These are phyloP conservation scores for Arctocebus calabarensis DNA, from an alignment of 2,797 vertebrate species.

Conservation along the genomic window DNA sequence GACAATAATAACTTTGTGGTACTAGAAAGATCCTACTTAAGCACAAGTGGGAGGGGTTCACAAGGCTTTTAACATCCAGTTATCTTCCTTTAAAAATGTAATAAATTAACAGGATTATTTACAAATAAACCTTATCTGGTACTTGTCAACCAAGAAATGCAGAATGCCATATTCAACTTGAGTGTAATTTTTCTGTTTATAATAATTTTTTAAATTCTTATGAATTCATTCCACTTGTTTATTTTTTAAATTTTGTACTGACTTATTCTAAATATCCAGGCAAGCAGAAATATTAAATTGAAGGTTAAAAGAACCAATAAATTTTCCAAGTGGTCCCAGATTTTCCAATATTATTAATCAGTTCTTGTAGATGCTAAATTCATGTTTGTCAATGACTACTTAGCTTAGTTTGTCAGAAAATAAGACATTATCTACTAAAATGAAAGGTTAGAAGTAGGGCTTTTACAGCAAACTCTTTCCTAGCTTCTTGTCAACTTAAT, in stretches of 20 bases:
- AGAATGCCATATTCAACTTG: slow-evolving; percentile 13
- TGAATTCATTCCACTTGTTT: neutral
- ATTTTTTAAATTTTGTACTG: neutral
- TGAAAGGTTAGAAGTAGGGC: neutral
- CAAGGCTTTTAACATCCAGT: slow-evolving; percentile 25
- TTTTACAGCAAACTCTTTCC: slow-evolving; percentile 6
- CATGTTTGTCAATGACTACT: neutral
- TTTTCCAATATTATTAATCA: neutral
- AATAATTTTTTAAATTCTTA: neutral
- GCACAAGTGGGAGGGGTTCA: slow-evolving; percentile 9
- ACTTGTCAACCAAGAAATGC: slow-evolving; percentile 17
- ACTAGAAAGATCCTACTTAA: slow-evolving; percentile 27
- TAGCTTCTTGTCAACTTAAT: slow-evolving; percentile 35
- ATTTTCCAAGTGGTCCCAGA: neutral
- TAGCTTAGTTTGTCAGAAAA: slow-evolving; percentile 7
- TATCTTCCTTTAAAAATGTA: slow-evolving; percentile 28
- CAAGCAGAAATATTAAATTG: neutral
- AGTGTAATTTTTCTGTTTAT: neutral
- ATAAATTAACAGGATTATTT: slow-evolving; percentile 44
- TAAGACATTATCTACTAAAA: neutral
- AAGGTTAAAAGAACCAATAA: slow-evolving; percentile 1
- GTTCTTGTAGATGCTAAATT: slow-evolving; percentile 53
- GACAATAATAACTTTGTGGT: slow-evolving; percentile 28
- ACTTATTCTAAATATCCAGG: neutral
- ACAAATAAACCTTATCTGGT: neutral